phyloP scores from a whole-genome alignment of 2,113 vertebrate species.

The Notechis scutatus region DNA sequence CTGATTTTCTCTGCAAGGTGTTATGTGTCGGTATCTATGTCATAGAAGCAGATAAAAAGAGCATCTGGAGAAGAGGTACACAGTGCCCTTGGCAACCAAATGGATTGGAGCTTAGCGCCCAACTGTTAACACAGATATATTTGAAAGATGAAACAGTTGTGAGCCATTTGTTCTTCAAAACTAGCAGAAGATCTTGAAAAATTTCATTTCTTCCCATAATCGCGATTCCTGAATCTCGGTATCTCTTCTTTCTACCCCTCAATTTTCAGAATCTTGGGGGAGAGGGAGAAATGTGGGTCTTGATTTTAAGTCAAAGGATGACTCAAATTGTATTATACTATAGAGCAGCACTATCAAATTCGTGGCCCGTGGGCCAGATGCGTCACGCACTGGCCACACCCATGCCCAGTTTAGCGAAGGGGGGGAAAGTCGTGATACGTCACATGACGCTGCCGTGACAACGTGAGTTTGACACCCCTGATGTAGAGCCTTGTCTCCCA shows the following conservation, averaged over 20 bases:
- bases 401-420: too few relatives aligned
- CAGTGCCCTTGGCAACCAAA: constrained; percentile 4
- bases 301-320: neutral
- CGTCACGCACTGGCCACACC: too few relatives aligned
- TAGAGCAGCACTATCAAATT: too few relatives aligned
- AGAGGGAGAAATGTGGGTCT: neutral
- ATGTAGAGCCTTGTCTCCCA: neutral
- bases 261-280: neutral
- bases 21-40: neutral
- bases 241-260: neutral
- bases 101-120: neutral
- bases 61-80: constrained; percentile 13
- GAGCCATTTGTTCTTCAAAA: constrained; percentile 7
- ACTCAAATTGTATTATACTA: neutral
- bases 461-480: too few relatives aligned
- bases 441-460: too few relatives aligned
- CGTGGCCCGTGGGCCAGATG: too few relatives aligned
- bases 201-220: neutral
- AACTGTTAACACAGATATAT: constrained; percentile 6
- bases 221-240: neutral
- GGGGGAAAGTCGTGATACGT: too few relatives aligned
- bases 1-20: neutral
- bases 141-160: neutral
- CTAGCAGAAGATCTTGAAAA: neutral
- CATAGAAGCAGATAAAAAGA: constrained; percentile 6